These are phyloP conservation scores for Bufo bufo DNA, from an alignment of 2,113 vertebrate species.

Conservation along the genomic window DNA sequence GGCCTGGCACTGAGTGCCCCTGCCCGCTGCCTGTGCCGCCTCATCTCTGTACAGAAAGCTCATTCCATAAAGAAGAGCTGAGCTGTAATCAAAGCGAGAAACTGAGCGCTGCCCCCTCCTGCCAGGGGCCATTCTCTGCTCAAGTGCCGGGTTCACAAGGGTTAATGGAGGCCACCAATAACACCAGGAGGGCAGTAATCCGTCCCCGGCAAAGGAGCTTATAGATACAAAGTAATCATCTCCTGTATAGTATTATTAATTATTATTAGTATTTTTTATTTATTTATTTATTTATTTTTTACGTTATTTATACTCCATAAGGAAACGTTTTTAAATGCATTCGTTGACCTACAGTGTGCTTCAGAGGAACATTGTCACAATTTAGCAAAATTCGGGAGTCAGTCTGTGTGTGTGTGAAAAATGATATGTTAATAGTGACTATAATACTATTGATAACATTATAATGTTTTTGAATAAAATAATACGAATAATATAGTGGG, in stretches of 20 bases:
- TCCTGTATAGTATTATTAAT: neutral
- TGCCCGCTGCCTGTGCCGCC: neutral
- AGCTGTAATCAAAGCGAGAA: neutral
- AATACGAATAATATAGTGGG: too few species aligned
- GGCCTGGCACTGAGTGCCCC: neutral
- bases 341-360: too few species aligned
- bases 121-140: conserved; percentile 13
- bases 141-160: conserved; percentile 11
- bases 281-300: neutral
- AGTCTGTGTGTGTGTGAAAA: neutral
- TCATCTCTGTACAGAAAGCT: neutral
- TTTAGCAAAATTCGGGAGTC: neutral
- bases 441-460: too few species aligned
- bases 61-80: neutral
- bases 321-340: neutral
- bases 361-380: too few species aligned
- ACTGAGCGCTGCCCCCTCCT: neutral
- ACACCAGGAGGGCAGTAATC: neutral
- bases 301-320: neutral
- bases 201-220: neutral
- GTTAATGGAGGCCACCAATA: conserved; percentile 31
- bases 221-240: neutral
- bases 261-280: neutral
- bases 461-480: too few species aligned
- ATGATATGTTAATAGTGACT: too few species aligned